phyloP scores from a whole-genome alignment of 2,888 invertebrate genomes.

The Branchellion lobata region DNA sequence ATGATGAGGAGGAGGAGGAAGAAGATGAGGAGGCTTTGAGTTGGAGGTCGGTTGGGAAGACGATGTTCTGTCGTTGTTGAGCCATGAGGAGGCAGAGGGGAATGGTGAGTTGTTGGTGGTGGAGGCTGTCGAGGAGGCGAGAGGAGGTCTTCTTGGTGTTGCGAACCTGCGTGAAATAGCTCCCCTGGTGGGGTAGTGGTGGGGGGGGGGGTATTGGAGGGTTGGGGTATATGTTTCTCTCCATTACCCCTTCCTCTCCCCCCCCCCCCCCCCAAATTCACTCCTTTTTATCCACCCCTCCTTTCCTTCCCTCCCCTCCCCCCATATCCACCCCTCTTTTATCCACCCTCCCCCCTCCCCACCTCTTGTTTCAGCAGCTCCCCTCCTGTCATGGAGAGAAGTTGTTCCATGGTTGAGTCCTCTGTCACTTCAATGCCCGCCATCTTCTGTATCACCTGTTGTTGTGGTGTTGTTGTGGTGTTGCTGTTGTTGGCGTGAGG shows the following conservation, averaged over 20 bases:
- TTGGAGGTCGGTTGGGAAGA: constrained; percentile 66
- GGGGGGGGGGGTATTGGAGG: not conserved
- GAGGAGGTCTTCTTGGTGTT: constrained; percentile 93
- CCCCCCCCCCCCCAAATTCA: too few species aligned
- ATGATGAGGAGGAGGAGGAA: not conserved
- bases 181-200: constrained; percentile 70
- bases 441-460: constrained; percentile 94
- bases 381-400: constrained; percentile 95
- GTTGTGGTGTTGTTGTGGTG: not conserved
- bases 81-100: constrained; percentile 90
- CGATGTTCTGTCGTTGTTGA: constrained; percentile 92
- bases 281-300: too few species aligned
- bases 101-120: constrained; percentile 83
- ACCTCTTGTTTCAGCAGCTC: constrained; percentile 91
- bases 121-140: constrained; percentile 88
- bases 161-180: constrained; percentile 92
- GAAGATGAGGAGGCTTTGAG: not conserved
- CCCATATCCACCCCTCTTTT: too few species aligned
- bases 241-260: too few species aligned
- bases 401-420: constrained; percentile 91
- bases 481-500: too few species aligned
- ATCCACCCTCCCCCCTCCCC: constrained; percentile 24
- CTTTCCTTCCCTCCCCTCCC: too few species aligned
- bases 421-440: constrained; percentile 95
- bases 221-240: too few species aligned